Percentiles rank a stretch among this genome's conserved stretches.
These are phyloP conservation scores for Stenoptilia bipunctidactyla DNA, from an alignment of 2,888 invertebrate species.

Conservation along the genomic window DNA sequence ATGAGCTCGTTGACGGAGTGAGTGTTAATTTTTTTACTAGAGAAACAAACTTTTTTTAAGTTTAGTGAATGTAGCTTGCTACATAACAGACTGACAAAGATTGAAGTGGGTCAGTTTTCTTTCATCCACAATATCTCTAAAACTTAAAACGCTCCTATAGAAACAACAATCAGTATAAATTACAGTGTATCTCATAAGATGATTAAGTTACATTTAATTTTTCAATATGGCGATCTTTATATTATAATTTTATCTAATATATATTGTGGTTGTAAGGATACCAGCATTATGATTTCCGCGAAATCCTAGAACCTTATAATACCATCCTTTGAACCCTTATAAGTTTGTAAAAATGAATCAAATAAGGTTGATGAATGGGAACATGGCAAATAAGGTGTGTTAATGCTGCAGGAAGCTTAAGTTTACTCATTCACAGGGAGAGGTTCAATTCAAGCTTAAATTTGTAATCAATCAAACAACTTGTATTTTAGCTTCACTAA, in stretches of 20 bases:
- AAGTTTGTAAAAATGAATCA: slow-evolving; percentile 20
- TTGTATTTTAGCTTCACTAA: slow-evolving; percentile 70
- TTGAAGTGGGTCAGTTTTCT: slow-evolving; percentile 64
- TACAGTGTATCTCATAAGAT: slow-evolving; percentile 70
- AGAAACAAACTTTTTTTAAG: slow-evolving; percentile 46
- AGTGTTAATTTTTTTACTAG: slow-evolving; percentile 63
- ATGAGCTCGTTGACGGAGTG: slow-evolving; percentile 64
- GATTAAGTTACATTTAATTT: slow-evolving; percentile 69
- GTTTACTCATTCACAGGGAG: slow-evolving; percentile 57
- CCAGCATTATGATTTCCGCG: slow-evolving; percentile 68
- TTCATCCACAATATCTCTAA: slow-evolving; percentile 69
- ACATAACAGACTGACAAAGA: slow-evolving; percentile 56
- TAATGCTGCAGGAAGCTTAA: slow-evolving; percentile 49
- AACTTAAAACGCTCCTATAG: slow-evolving; percentile 58
- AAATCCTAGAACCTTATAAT: slow-evolving; percentile 44
- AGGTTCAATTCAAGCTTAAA: slow-evolving; percentile 54
- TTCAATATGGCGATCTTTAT: slow-evolving; percentile 73
- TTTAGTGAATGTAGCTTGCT: slow-evolving; percentile 65
- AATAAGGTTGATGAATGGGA: slow-evolving; percentile 32
- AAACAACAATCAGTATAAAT: slow-evolving; percentile 60
- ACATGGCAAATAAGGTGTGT: slow-evolving; percentile 52
- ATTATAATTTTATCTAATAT: slow-evolving; percentile 76
- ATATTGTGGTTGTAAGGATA: slow-evolving; percentile 81
- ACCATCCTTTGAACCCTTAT: slow-evolving; percentile 37
- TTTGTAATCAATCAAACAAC: slow-evolving; percentile 65